Base-by-base conservation (phyloP, 2,113 vertebrate species). In the Vanacampus margaritifer region DNA sequence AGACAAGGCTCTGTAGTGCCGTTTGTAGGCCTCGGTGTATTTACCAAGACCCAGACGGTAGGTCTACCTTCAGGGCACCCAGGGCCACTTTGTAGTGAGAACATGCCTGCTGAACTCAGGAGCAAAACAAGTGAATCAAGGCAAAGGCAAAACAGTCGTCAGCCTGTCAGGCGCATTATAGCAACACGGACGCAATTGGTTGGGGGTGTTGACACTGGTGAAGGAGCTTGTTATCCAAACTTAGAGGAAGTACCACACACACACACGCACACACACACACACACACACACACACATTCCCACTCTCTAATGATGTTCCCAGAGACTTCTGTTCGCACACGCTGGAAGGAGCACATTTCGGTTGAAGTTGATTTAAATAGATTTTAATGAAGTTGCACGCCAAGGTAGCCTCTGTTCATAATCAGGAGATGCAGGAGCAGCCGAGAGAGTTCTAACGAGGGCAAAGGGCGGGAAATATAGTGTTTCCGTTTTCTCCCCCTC, bases 321-420 rank as follows among this genome's bases (percentile, higher is more conserved):
- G 88, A 91, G 87, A 91, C 84, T 85, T 84, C 72, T 78, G 62
- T 85, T 84, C 74, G 61, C 77, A 87, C 86, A 79, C 83, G 85
- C 85, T 80, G 89, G 87, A 84, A 84, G 82, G 76, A 88, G 83
- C 86, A 85, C 86, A 87, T 90, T 82, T 80, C 79, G 54, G 78
- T 73, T 91, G 90, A 91, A 92, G 90, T 91, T 93, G 92, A 93
- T 93, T 91, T 93, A 91, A 93, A 93, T 92, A 89, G 90, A 91
- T 92, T 90, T 89, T 91, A 92, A 93, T 91, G 90, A 93, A 91
- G 87, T 87, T 88, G 81, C 83, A 67, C 69, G 45, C 83, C 74
- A 85, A 90, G 90, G 91, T 91, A 88, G 82, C 78, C 87, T 81
- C 81, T 87, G 80, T 87, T 89, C 72, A 76, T 91, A 90, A 91